These are phyloP conservation scores for Stenichneumon culpator DNA, from an alignment of 2,888 invertebrate genomes.

Conservation along the genomic window DNA sequence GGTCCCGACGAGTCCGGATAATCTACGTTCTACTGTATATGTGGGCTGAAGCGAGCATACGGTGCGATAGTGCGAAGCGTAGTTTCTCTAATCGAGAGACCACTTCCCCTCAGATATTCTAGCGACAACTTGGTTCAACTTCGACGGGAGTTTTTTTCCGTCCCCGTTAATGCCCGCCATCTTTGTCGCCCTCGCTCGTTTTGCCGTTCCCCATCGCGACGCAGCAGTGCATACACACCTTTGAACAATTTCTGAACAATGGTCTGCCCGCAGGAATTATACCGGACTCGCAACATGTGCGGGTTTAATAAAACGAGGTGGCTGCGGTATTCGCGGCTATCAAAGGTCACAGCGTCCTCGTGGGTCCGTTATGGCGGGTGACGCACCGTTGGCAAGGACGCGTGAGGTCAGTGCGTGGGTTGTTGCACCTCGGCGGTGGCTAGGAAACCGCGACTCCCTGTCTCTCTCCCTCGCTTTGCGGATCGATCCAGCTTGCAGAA, in stretches of 20 bases:
- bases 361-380: conserved; percentile 48
- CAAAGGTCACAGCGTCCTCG: conserved; percentile 72
- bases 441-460: conserved; percentile 68
- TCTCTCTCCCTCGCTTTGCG: conserved; percentile 44
- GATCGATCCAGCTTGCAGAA: conserved; percentile 81
- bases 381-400: conserved; percentile 73
- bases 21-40: too few species aligned
- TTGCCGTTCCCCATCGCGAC: too few species aligned
- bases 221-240: too few species aligned
- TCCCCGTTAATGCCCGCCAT: conserved; percentile 13
- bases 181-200: not conserved
- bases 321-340: conserved; percentile 52
- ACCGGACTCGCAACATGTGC: not conserved
- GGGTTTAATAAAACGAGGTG: not conserved
- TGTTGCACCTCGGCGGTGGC: conserved; percentile 79
- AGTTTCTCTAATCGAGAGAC: conserved; percentile 29
- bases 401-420: conserved; percentile 82
- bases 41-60: conserved; percentile 18
- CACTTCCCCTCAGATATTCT: conserved; percentile 41
- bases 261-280: not conserved
- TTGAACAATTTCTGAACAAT: not conserved
- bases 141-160: conserved; percentile 35
- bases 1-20: too few species aligned
- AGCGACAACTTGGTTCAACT: conserved; percentile 58
- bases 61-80: not conserved